Conservation (phyloP, 1,140 invertebrate species). For the Ceratoteleas bidentatus region DNA sequence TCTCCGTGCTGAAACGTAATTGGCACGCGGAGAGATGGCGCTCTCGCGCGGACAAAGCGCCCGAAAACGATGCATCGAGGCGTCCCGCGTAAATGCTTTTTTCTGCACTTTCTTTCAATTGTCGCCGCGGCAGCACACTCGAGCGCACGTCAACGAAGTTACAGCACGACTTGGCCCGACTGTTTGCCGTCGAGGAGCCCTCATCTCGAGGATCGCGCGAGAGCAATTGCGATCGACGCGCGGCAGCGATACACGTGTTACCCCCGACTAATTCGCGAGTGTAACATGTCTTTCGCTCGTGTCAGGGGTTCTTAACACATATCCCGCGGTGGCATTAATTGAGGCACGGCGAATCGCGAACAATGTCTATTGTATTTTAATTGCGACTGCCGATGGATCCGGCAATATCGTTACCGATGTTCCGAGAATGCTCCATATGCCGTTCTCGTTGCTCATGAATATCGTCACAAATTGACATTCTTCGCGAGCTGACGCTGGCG, state of each 20-base stretch:
- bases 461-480: too few relatives aligned
- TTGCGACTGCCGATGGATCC: slow-evolving; percentile 28
- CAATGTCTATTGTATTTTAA: slow-evolving; percentile 62
- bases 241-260: slow-evolving; percentile 34
- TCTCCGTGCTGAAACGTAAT: slow-evolving; percentile 47
- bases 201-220: slow-evolving; percentile 68
- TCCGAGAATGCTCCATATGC: slow-evolving; percentile 7
- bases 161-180: slow-evolving; percentile 68
- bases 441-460: too few relatives aligned
- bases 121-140: slow-evolving; percentile 49
- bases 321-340: slow-evolving; percentile 32
- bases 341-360: slow-evolving; percentile 34
- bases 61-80: slow-evolving; percentile 49
- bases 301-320: slow-evolving; percentile 46
- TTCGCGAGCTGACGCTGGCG: too few relatives aligned
- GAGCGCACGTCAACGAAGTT: slow-evolving; percentile 61
- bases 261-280: slow-evolving; percentile 23
- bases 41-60: slow-evolving; percentile 48
- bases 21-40: slow-evolving; percentile 49
- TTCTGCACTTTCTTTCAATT: slow-evolving; percentile 70
- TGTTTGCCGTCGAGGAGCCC: slow-evolving; percentile 62
- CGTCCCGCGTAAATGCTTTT: slow-evolving; percentile 59
- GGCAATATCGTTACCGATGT: slow-evolving; percentile 17
- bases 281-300: slow-evolving; percentile 39
- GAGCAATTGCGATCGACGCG: slow-evolving; percentile 58